Conservation (phyloP, 1,140 invertebrate genomes). For the Eriosoma lanigerum region DNA sequence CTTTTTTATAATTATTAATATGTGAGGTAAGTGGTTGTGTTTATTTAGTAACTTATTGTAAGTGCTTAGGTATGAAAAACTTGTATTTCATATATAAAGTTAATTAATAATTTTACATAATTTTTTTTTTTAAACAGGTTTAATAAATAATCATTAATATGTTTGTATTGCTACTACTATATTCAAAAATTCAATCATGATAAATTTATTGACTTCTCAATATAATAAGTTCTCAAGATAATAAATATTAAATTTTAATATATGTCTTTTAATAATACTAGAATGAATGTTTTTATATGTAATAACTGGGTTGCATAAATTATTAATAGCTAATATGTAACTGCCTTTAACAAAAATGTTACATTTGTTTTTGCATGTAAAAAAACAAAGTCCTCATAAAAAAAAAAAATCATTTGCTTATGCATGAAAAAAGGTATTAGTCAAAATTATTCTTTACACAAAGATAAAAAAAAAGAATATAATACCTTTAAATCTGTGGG, state of each 20-base stretch:
- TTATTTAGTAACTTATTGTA: background rate
- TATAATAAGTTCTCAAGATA: background rate
- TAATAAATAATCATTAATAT: background rate
- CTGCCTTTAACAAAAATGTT: conserved; percentile 21
- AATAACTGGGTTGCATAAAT: background rate
- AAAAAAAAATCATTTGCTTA: background rate
- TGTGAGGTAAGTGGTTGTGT: conserved; percentile 32
- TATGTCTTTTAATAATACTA: background rate
- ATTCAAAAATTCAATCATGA: background rate
- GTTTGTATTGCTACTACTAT: background rate
- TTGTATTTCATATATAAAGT: background rate
- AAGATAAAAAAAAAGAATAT: background rate
- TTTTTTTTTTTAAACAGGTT: background rate
- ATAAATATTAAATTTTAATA: background rate
- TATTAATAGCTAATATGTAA: conserved; percentile 9
- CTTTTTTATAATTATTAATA: conserved; percentile 5
- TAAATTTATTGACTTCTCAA: background rate
- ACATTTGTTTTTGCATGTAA: conserved; percentile 28
- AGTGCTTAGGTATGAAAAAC: conserved; percentile 19
- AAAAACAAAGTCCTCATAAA: background rate
- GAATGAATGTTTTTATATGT: background rate
- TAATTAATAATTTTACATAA: background rate
- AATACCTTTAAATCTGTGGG: background rate
- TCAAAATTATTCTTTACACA: background rate
- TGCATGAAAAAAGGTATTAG: background rate